phyloP scores from a whole-genome alignment of 2,797 vertebrate species.

The Phalloptychus januarius region DNA sequence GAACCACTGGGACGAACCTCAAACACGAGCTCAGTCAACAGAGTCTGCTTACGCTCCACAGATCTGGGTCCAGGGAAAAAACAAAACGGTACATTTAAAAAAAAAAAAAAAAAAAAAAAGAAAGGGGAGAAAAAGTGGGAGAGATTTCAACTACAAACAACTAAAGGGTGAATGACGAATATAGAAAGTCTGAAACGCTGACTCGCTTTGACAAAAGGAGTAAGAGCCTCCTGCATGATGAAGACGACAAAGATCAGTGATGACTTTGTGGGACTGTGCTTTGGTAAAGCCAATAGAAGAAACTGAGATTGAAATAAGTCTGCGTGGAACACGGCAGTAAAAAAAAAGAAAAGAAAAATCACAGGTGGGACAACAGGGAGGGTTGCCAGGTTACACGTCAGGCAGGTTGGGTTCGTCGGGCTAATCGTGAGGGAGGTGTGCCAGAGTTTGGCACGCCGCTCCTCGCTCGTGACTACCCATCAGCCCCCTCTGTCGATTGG shows the following conservation, averaged over 20 bases:
- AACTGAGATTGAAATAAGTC: conserved; percentile 21
- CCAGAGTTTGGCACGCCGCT: conserved; percentile 65
- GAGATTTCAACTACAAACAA: neutral
- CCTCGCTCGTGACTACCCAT: conserved; percentile 75
- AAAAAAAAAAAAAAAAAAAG: neutral
- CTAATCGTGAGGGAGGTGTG: conserved; percentile 64
- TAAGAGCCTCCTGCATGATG: neutral
- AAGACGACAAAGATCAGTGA: neutral
- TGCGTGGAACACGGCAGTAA: neutral
- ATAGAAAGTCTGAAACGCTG: conserved; percentile 8
- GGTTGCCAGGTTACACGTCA: conserved; percentile 29
- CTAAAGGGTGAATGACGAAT: neutral
- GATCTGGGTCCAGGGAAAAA: neutral
- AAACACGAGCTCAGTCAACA: neutral
- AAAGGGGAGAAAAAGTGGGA: neutral
- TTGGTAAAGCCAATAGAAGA: conserved; percentile 17
- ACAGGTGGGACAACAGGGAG: conserved; percentile 35
- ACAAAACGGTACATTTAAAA: too few species aligned
- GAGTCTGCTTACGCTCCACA: neutral
- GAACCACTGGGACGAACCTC: conserved; percentile 52
- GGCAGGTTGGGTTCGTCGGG: conserved; percentile 31
- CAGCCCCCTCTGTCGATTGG: conserved; percentile 58
- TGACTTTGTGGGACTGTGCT: neutral
- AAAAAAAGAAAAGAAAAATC: neutral
- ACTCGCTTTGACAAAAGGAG: conserved; percentile 4